These are phyloP conservation scores for Solea solea DNA, from an alignment of 2,113 vertebrate genomes.

Conservation along the genomic window DNA sequence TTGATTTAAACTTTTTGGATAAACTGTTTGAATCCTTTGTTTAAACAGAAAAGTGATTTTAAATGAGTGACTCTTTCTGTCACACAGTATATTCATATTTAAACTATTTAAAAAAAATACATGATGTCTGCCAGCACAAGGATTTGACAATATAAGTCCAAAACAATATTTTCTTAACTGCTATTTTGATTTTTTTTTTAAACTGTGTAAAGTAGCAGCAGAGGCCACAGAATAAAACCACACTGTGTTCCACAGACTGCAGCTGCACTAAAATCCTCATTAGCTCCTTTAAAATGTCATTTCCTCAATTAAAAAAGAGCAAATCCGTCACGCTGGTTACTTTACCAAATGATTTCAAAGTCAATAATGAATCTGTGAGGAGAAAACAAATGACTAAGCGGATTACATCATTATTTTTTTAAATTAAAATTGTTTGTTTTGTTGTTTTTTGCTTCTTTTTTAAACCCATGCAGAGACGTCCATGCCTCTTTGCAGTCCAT, in stretches of 20 bases:
- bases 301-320: constrained; percentile 8
- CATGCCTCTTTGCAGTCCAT: constrained; percentile 1
- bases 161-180: no score
- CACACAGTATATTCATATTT: no score
- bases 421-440: background rate
- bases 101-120: no score
- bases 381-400: background rate
- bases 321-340: background rate
- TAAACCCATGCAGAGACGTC: background rate
- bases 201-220: no score
- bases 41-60: no score
- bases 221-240: no score
- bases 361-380: background rate
- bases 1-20: no score
- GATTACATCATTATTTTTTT: background rate
- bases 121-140: no score
- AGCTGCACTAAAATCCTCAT: constrained; percentile 4
- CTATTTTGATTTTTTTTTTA: no score
- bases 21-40: no score
- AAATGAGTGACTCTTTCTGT: no score
- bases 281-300: background rate
- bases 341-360: constrained; percentile 17
- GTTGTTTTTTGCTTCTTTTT: constrained; percentile 1
- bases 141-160: no score
- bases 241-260: background rate